Evolutionary conservation across 1,140 invertebrate species (phyloP).

Genomic region (Drosophila mayri): DNA sequence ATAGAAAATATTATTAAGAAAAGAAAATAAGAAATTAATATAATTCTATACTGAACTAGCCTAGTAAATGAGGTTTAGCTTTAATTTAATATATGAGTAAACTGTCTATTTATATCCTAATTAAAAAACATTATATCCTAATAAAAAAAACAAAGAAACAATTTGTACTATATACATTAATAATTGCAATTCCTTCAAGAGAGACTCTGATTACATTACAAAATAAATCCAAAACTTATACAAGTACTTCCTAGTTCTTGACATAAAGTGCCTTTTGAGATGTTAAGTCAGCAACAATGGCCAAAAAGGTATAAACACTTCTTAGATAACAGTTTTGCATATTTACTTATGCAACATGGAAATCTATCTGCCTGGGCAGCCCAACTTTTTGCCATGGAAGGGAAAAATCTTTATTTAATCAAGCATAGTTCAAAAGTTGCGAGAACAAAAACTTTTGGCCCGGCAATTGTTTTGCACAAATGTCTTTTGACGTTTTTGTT

Average conservation of each 20-base stretch:
- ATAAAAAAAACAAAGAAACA: background rate
- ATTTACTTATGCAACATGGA: slow-evolving; percentile 62
- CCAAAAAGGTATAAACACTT: slow-evolving; percentile 38
- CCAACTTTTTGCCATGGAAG: slow-evolving; percentile 29
- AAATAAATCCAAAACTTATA: slow-evolving; percentile 21
- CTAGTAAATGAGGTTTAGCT: too few relatives aligned
- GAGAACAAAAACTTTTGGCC: slow-evolving; percentile 43
- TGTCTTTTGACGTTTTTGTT: slow-evolving; percentile 69
- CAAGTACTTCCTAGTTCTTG: slow-evolving; percentile 18
- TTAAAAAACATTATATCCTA: background rate
- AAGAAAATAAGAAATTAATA: too few relatives aligned
- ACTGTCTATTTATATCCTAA: background rate
- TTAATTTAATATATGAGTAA: background rate
- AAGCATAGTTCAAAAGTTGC: slow-evolving; percentile 71
- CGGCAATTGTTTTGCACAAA: slow-evolving; percentile 63
- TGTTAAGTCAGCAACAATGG: slow-evolving; percentile 16
- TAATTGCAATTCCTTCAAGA: background rate
- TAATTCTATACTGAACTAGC: too few relatives aligned
- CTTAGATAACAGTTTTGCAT: slow-evolving; percentile 59
- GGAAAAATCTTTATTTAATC: slow-evolving; percentile 80
- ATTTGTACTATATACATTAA: background rate
- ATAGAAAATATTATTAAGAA: too few relatives aligned
- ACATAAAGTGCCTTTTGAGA: slow-evolving; percentile 25
- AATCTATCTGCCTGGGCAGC: slow-evolving; percentile 11
- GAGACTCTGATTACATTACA: background rate